Evolutionary conservation across 2,797 vertebrate genomes (phyloP).

Genomic region (Lagodon rhomboides): DNA sequence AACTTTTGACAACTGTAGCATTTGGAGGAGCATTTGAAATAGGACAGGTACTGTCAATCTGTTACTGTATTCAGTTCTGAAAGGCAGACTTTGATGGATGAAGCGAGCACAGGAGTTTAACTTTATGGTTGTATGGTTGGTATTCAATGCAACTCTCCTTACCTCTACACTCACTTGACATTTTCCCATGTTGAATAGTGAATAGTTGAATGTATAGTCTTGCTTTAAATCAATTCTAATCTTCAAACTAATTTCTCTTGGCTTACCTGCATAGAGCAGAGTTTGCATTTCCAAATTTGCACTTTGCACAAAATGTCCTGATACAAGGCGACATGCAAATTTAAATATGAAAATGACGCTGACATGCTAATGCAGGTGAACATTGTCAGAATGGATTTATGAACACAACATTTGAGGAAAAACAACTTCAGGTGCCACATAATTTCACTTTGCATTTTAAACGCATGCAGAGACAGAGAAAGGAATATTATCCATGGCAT

Average conservation of each 20-base stretch:
- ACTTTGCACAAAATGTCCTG: slow-evolving; percentile 4
- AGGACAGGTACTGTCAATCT: not conserved
- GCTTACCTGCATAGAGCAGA: slow-evolving; percentile 12
- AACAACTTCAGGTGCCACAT: slow-evolving; percentile 3
- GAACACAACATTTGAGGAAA: slow-evolving; percentile 32
- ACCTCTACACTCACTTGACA: not conserved
- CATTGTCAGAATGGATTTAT: not conserved
- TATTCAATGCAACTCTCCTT: not conserved
- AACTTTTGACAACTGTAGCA: no score
- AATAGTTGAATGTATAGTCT: no score
- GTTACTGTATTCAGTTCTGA: not conserved
- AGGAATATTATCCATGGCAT: slow-evolving; percentile 16
- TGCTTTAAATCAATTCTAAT: not conserved
- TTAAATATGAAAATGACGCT: slow-evolving; percentile 15
- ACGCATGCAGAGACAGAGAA: slow-evolving; percentile 38
- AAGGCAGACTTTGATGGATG: slow-evolving; percentile 3
- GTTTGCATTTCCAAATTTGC: slow-evolving; percentile 8
- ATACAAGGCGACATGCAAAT: slow-evolving; percentile 17
- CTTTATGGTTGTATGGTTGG: not conserved
- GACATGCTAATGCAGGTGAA: slow-evolving; percentile 8
- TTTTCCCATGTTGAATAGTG: not conserved
- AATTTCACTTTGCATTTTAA: slow-evolving; percentile 21
- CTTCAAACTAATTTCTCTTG: not conserved
- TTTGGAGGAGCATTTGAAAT: not conserved
- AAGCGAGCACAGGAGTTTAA: not conserved